These are phyloP conservation scores for Phoebastria nigripes DNA, from an alignment of 2,797 vertebrate genomes.

Conservation along the genomic window DNA sequence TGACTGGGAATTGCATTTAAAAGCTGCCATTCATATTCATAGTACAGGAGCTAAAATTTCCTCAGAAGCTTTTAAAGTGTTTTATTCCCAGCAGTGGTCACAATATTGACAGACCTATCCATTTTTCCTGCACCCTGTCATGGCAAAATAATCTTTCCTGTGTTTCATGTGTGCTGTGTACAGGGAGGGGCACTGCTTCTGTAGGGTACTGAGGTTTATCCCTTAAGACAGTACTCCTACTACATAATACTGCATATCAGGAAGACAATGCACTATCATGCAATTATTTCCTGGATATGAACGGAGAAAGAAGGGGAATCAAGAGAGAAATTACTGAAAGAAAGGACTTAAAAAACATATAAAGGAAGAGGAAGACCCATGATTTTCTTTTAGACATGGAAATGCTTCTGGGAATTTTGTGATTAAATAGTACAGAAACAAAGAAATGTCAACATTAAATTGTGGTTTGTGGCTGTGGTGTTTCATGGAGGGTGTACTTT, in stretches of 20 bases:
- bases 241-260: not conserved
- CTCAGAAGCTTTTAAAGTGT: not conserved
- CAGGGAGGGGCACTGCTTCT: not conserved
- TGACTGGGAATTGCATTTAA: not conserved
- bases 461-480: not conserved
- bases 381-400: not conserved
- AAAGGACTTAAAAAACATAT: not conserved
- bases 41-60: not conserved
- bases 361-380: not conserved
- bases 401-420: not conserved
- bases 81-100: not conserved
- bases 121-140: not conserved
- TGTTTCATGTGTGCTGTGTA: not conserved
- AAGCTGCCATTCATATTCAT: not conserved
- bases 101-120: not conserved
- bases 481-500: not conserved
- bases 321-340: not conserved
- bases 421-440: not conserved
- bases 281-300: not conserved
- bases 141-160: not conserved
- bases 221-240: not conserved
- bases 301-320: not conserved
- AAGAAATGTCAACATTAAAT: not conserved
- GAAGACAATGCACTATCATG: not conserved
- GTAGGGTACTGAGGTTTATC: not conserved